Evolutionary conservation across 2,113 vertebrate species (phyloP), one percentile per base, ranked within the genome.

Genomic region (Leucopsar rothschildi): DNA sequence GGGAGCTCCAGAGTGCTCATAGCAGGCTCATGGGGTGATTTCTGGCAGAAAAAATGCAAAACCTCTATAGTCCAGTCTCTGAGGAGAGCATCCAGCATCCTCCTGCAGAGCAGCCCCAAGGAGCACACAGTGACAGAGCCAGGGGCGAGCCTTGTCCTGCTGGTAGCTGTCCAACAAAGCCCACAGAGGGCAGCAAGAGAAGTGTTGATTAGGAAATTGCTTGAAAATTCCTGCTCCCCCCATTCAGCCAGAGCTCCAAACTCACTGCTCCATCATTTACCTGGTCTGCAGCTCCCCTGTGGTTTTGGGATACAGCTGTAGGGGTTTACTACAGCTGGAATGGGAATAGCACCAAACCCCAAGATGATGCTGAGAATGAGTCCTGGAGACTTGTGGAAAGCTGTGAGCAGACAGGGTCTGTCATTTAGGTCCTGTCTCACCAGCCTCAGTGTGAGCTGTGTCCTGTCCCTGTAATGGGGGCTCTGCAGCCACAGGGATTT

Each of bases 121-220:
- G 63, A 61, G 61, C 45, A 57, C 23, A 15, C 0, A 0, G 20
- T 39, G 61, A 40, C 4, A 4, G 55, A 76, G 42, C 72, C 8
- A 4, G 37, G 31, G 33, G 64, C 90, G 69, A 91, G 42, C 42
- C 25, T 61, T 70, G 45, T 69, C 14, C 78, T 86, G 45, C 63
- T 63, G n/a, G 19, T 49, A 4, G 10, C 61, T 57, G 57, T 25
- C 42, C 63, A 2, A 0, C 61, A 49, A 18, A 71, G 63, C n/a
- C 80, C 77, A 31, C 1, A 1, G 61, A 53, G 25, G 33, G n/a
- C 63, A 72, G 63, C 20, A 6, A 23, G 71, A 86, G 39, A 79
- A 91, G 27, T 39, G 33, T 27, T 66, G 1, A 0, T 70, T 47
- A 79, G 80, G 55, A 39, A 60, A 52, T 10, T 4, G 40, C 39